Percentiles rank a stretch among this genome's conserved stretches.
These are phyloP conservation scores for Cirrhinus mrigala DNA, from an alignment of 2,797 vertebrate genomes.

Conservation along the genomic window DNA sequence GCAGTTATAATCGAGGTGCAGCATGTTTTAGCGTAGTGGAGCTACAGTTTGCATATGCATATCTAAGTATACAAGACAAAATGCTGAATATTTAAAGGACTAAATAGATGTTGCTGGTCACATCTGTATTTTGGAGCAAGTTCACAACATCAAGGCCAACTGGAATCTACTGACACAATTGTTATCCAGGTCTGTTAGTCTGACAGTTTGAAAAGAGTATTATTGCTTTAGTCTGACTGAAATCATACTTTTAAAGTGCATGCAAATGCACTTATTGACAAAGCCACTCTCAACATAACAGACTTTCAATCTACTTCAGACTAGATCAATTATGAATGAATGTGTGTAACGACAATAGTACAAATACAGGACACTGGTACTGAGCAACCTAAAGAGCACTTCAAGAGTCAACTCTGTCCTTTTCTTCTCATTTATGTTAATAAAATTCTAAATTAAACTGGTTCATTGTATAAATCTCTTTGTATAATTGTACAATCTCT, in stretches of 20 bases:
- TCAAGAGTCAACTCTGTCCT: not conserved
- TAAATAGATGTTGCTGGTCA: not conserved
- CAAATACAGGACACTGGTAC: not conserved
- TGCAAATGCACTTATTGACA: not conserved
- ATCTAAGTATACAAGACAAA: not conserved
- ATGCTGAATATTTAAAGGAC: not conserved
- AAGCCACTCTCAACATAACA: not conserved
- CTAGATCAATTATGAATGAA: not conserved
- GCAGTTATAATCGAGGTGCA: not conserved
- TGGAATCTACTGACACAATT: not conserved
- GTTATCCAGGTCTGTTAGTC: not conserved
- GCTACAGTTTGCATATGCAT: not conserved
- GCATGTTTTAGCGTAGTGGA: no score
- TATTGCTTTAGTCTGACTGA: not conserved
- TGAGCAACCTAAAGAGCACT: not conserved
- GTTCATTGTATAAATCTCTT: not conserved
- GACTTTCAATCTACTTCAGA: not conserved
- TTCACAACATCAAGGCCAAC: slow-evolving; percentile 1
- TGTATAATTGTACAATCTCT: not conserved
- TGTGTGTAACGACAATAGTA: not conserved
- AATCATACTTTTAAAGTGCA: not conserved
- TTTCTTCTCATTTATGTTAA: no score
- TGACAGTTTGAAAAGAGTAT: not conserved
- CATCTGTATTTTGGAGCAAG: not conserved
- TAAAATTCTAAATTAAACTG: not conserved